These are phyloP conservation scores for Margarornis squamiger DNA, from an alignment of 2,797 vertebrate genomes.

Conservation along the genomic window DNA sequence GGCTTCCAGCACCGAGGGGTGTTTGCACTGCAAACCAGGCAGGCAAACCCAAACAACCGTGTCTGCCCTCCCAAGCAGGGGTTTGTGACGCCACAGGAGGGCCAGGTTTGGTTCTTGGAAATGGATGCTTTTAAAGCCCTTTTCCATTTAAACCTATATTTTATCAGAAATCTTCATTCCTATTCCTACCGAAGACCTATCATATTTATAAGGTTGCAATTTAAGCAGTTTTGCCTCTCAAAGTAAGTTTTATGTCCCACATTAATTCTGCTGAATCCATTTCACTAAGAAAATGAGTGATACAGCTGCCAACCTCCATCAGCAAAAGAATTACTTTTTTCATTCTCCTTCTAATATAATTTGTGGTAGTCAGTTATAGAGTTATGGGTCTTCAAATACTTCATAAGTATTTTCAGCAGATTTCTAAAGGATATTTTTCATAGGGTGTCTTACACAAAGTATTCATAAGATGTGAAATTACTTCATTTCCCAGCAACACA, in stretches of 20 bases:
- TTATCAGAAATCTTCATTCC: conserved; percentile 25
- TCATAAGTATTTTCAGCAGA: conserved; percentile 15
- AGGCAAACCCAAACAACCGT: accelerated
- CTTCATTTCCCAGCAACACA: background rate
- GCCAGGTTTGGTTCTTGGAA: background rate
- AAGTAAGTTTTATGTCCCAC: conserved; percentile 58
- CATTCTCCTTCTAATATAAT: conserved; percentile 55
- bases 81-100: background rate
- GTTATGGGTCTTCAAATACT: conserved; percentile 50
- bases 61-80: accelerated
- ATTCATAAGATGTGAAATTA: background rate
- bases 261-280: conserved; percentile 51
- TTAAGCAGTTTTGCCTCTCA: conserved; percentile 56
- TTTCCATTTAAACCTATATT: background rate
- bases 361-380: conserved; percentile 53
- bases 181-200: background rate
- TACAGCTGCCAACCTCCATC: conserved; percentile 63
- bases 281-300: conserved; percentile 63
- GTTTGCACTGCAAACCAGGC: background rate
- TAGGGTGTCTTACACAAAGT: background rate
- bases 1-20: background rate
- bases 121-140: background rate
- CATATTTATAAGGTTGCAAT: conserved; percentile 27
- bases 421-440: conserved; percentile 7
- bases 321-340: conserved; percentile 52